phyloP scores from a whole-genome alignment of 2,888 invertebrate genomes.

The Apamea sordens region DNA sequence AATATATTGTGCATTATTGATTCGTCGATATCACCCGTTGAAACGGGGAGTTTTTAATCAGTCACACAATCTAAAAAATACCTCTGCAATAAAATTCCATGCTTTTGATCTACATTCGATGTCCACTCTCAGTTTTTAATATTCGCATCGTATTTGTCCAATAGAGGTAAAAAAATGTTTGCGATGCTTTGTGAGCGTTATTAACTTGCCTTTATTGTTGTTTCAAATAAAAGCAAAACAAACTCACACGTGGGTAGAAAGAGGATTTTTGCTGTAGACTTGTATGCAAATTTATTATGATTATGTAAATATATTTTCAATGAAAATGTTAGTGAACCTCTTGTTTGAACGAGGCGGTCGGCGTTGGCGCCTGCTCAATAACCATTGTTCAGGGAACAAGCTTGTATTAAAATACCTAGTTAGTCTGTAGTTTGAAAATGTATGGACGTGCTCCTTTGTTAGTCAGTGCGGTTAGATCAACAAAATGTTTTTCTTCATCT shows the following conservation, averaged over 20 bases:
- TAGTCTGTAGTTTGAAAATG: slow-evolving; percentile 23
- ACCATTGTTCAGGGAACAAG: slow-evolving; percentile 49
- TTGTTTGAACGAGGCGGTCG: slow-evolving; percentile 43
- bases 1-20: slow-evolving; percentile 69
- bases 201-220: slow-evolving; percentile 34
- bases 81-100: slow-evolving; percentile 39
- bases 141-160: slow-evolving; percentile 33
- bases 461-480: slow-evolving; percentile 11
- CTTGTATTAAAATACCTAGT: slow-evolving; percentile 47
- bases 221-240: slow-evolving; percentile 40
- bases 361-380: slow-evolving; percentile 46
- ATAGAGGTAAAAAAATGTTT: slow-evolving; percentile 28
- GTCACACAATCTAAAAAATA: slow-evolving; percentile 36
- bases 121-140: slow-evolving; percentile 31
- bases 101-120: slow-evolving; percentile 39
- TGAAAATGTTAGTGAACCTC: slow-evolving; percentile 51
- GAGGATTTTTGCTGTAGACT: slow-evolving; percentile 31
- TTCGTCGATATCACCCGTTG: slow-evolving; percentile 61
- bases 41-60: slow-evolving; percentile 57
- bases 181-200: slow-evolving; percentile 28
- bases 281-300: slow-evolving; percentile 54
- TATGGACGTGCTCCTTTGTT: slow-evolving; percentile 36
- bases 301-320: slow-evolving; percentile 53
- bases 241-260: slow-evolving; percentile 19
- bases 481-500: slow-evolving; percentile 21